A percentile compares a stretch with the other conserved stretches of the same genome.
Evolutionary conservation across 1,140 invertebrate species (phyloP).

Genomic region (Bacillus rossius): DNA sequence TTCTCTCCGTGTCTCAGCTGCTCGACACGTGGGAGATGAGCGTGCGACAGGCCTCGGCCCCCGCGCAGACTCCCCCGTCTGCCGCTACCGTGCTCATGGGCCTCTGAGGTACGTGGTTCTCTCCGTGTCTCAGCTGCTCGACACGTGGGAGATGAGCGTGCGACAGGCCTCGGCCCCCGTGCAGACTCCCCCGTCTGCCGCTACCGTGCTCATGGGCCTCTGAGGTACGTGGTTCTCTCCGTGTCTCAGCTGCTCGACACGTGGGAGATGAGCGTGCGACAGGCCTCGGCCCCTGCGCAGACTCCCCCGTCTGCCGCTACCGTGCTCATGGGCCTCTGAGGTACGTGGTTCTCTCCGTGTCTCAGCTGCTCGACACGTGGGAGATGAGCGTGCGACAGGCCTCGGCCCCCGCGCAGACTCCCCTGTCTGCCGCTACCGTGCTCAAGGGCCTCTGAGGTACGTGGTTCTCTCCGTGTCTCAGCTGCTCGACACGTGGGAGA

Average conservation of each 20-base stretch:
- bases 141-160: constrained; percentile 94
- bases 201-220: constrained; percentile 14
- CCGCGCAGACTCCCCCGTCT: constrained; percentile 39
- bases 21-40: constrained; percentile 94
- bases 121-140: constrained; percentile 80
- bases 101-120: constrained; percentile 28
- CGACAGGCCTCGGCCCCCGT: constrained; percentile 74
- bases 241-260: constrained; percentile 83
- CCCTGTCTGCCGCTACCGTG: constrained; percentile 18
- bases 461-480: constrained; percentile 85
- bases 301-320: constrained; percentile 24
- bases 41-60: constrained; percentile 79
- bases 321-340: constrained; percentile 10
- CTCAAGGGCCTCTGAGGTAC: constrained; percentile 10
- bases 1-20: constrained; percentile 80
- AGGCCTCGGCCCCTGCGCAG: constrained; percentile 67
- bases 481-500: constrained; percentile 88
- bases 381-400: constrained; percentile 92
- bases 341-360: no score
- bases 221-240: constrained; percentile 48
- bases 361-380: constrained; percentile 86
- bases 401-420: constrained; percentile 55
- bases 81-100: constrained; percentile 16
- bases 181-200: constrained; percentile 31
- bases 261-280: constrained; percentile 92